These are phyloP conservation scores for Poecile atricapillus DNA, from an alignment of 2,113 vertebrate species.

Conservation along the genomic window DNA sequence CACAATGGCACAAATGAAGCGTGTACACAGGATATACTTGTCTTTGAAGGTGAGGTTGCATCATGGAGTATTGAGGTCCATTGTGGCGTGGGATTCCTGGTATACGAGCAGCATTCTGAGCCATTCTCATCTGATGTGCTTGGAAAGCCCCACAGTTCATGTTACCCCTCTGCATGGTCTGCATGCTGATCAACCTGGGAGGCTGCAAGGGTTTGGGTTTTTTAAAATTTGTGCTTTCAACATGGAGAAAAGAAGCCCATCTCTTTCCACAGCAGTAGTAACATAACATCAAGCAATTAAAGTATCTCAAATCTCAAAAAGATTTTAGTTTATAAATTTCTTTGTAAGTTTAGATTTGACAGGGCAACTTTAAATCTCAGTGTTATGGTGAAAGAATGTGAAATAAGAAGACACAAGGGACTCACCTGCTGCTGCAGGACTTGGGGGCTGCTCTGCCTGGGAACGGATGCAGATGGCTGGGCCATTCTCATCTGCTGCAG, in stretches of 20 bases:
- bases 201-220: constrained; percentile 80
- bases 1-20: constrained; percentile 61
- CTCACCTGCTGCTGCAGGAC: constrained; percentile 91
- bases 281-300: constrained; percentile 3
- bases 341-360: neutral
- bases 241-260: constrained; percentile 27
- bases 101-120: constrained; percentile 86
- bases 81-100: constrained; percentile 88
- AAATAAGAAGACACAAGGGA: neutral
- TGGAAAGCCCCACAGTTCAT: constrained; percentile 93
- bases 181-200: constrained; percentile 98
- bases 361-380: neutral
- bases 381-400: neutral
- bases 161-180: constrained; percentile 88
- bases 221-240: constrained; percentile 36
- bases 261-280: constrained; percentile 18
- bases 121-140: constrained; percentile 93
- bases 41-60: constrained; percentile 98
- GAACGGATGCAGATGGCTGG: constrained; percentile 84
- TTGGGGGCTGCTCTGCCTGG: constrained; percentile 82
- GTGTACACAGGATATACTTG: constrained; percentile 84
- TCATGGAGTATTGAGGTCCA: constrained; percentile 92
- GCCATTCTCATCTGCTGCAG: constrained; percentile 91
- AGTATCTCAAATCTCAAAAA: neutral
- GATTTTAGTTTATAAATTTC: neutral